These are phyloP conservation scores for Bedellia somnulentella DNA, from an alignment of 2,888 invertebrate genomes.

Conservation along the genomic window DNA sequence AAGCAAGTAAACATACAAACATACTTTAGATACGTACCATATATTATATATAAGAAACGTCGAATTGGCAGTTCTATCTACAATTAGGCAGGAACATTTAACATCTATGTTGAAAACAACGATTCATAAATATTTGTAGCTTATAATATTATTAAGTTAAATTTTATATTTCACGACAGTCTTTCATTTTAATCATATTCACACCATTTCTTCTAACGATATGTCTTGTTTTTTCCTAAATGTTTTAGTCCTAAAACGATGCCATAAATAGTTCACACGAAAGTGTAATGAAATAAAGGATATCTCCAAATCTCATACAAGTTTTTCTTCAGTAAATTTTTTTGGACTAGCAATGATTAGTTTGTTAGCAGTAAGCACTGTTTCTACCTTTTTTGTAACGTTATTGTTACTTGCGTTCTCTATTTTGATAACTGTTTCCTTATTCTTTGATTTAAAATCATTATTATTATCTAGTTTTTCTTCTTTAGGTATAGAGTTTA, in stretches of 20 bases:
- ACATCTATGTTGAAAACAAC: too few relatives aligned
- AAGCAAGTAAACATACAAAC: too few relatives aligned
- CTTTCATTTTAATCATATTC: slow-evolving; percentile 21
- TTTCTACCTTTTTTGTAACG: slow-evolving; percentile 13
- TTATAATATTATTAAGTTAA: too few relatives aligned
- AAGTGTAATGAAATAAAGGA: slow-evolving; percentile 26
- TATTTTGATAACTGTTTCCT: slow-evolving; percentile 18
- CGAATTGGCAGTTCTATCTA: too few relatives aligned
- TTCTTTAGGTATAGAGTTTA: slow-evolving; percentile 21
- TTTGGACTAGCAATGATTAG: slow-evolving; percentile 22
- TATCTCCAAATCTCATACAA: slow-evolving; percentile 43
- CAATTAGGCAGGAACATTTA: too few relatives aligned
- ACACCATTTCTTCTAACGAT: slow-evolving; percentile 29
- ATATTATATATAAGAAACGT: too few relatives aligned
- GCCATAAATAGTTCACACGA: slow-evolving; percentile 23
- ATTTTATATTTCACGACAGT: slow-evolving; percentile 22
- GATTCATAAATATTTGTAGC: too few relatives aligned
- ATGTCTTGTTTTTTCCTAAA: slow-evolving; percentile 18
- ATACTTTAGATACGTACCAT: too few relatives aligned
- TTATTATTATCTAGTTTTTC: slow-evolving; percentile 33
- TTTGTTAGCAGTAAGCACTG: slow-evolving; percentile 17
- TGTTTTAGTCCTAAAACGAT: slow-evolving; percentile 16
- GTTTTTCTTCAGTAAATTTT: slow-evolving; percentile 49
- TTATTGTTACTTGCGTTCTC: slow-evolving; percentile 40
- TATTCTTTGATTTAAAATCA: slow-evolving; percentile 16